Conservation (phyloP, 2,888 invertebrate genomes). For the Epirrita christyi region DNA sequence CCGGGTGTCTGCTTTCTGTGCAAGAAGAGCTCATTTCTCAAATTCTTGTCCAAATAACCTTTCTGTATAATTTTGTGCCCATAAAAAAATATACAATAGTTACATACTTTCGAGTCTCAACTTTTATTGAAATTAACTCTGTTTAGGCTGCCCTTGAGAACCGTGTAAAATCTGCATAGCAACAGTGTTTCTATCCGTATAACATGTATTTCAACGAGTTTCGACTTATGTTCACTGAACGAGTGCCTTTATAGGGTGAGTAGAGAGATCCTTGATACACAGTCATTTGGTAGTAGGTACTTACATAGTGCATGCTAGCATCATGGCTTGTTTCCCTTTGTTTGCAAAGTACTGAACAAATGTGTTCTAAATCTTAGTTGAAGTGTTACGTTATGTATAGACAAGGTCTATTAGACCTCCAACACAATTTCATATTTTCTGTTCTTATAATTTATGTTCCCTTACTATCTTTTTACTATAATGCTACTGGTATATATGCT, state of each 20-base stretch:
- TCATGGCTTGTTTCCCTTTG: conserved; percentile 25
- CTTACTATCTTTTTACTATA: no score
- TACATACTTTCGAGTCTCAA: not conserved
- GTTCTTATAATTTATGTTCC: no score
- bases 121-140: not conserved
- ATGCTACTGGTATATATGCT: no score
- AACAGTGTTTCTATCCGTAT: conserved; percentile 71
- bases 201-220: conserved; percentile 63
- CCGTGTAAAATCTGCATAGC: conserved; percentile 78
- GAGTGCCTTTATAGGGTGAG: conserved; percentile 72
- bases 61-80: not conserved
- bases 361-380: no score
- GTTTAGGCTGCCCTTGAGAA: conserved; percentile 72
- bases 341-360: conserved; percentile 11
- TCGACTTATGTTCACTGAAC: conserved; percentile 50
- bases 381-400: not conserved
- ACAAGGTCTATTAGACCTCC: no score
- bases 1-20: not conserved
- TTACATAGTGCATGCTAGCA: not conserved
- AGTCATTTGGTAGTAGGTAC: not conserved
- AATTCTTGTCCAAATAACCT: conserved; percentile 10
- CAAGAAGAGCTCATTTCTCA: conserved; percentile 13
- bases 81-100: not conserved
- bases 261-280: conserved; percentile 28
- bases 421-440: no score